These are phyloP conservation scores for Callipepla squamata DNA, from an alignment of 2,113 vertebrate genomes.

Conservation along the genomic window DNA sequence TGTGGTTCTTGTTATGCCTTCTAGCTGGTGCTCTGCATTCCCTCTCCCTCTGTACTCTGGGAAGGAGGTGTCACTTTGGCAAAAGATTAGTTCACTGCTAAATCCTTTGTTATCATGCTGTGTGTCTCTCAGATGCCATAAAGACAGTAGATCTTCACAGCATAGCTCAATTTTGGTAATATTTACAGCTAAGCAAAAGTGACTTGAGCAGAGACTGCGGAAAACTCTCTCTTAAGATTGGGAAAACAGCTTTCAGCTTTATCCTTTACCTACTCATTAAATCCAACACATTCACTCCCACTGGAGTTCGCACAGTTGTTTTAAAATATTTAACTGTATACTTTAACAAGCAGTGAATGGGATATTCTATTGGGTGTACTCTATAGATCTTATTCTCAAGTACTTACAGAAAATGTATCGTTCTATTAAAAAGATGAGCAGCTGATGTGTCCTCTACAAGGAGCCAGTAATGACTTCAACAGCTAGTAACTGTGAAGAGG, in stretches of 20 bases:
- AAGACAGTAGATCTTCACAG: not conserved
- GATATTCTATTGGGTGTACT: not conserved
- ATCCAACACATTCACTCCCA: not conserved
- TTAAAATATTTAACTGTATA: not conserved
- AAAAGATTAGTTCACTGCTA: not conserved
- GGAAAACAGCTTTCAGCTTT: not conserved
- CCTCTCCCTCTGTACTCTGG: not conserved
- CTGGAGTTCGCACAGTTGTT: not conserved
- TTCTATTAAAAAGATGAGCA: not conserved
- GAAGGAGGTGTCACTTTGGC: not conserved
- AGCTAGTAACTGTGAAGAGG: not conserved
- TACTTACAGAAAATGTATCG: not conserved
- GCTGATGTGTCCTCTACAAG: not conserved
- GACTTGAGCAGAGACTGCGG: not conserved
- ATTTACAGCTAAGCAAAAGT: not conserved
- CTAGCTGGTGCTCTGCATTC: not conserved
- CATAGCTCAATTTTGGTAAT: not conserved
- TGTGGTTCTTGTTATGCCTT: not conserved
- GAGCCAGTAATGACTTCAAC: conserved; percentile 11
- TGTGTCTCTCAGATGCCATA: not conserved
- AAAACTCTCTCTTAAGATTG: not conserved
- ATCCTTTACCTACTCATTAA: not conserved
- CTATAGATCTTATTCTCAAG: not conserved
- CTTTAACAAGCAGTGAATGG: not conserved
- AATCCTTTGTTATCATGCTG: not conserved